Evolutionary conservation across 2,797 vertebrate genomes (phyloP).

Genomic region (Cercopithecus mitis): DNA sequence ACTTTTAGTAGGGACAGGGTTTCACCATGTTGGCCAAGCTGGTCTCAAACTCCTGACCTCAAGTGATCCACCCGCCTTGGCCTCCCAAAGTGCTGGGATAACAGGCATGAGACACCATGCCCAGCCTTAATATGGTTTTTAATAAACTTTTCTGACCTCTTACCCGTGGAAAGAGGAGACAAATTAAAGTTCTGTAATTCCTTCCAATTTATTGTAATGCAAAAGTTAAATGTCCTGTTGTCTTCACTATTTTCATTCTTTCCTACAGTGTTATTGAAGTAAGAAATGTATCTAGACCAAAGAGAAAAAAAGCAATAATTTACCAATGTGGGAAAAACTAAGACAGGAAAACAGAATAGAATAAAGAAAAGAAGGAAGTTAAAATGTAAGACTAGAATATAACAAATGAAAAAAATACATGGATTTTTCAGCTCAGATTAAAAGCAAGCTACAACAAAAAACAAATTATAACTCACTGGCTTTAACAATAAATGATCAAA

Average conservation of each 20-base stretch:
- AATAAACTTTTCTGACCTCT: background rate
- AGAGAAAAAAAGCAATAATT: background rate
- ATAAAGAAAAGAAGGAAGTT: background rate
- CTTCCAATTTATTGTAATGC: background rate
- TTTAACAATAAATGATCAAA: background rate
- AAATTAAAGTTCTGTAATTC: background rate
- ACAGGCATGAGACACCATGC: background rate
- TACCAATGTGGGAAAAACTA: background rate
- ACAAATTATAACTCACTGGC: background rate
- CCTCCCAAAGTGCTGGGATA: background rate
- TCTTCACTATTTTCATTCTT: background rate
- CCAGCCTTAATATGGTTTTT: background rate
- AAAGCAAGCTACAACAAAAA: background rate
- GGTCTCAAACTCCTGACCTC: background rate
- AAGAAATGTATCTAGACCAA: background rate
- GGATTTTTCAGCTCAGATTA: background rate
- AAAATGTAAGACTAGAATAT: background rate
- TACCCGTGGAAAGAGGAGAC: background rate
- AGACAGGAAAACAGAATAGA: background rate
- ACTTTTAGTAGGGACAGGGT: background rate
- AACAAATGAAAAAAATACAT: background rate
- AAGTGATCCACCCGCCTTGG: background rate
- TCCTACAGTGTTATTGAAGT: background rate
- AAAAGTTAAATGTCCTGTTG: background rate
- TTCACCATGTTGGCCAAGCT: background rate